A percentile compares a stretch with the other conserved stretches of the same genome.
Evolutionary conservation across 2,113 vertebrate genomes (phyloP).

Genomic region (Anas platyrhynchos): DNA sequence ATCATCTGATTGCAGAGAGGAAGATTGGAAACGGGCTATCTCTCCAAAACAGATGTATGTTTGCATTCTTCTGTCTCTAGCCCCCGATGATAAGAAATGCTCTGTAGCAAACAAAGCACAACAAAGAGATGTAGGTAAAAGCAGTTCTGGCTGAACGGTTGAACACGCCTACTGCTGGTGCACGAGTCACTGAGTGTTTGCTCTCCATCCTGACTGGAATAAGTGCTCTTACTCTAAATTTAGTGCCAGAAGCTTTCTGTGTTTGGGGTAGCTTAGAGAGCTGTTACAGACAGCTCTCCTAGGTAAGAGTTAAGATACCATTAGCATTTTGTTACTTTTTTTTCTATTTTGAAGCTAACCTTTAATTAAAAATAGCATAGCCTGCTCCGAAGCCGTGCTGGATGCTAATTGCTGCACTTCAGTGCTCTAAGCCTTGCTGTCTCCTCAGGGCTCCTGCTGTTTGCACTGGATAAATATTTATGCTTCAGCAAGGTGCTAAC

Average conservation of each 20-base stretch:
- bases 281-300: background rate
- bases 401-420: constrained; percentile 5
- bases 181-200: background rate
- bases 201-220: background rate
- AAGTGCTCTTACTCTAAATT: background rate
- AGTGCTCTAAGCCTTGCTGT: background rate
- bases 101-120: background rate
- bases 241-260: background rate
- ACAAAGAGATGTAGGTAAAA: background rate
- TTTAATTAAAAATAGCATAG: constrained; percentile 17
- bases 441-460: constrained; percentile 36
- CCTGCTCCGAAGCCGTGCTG: background rate
- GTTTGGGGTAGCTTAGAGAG: background rate
- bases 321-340: background rate
- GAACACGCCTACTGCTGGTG: background rate
- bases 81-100: background rate
- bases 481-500: constrained; percentile 35
- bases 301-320: background rate
- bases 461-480: constrained; percentile 57
- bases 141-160: background rate
- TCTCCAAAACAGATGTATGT: background rate
- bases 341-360: background rate
- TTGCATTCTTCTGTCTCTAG: background rate
- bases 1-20: background rate
- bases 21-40: background rate